These are phyloP conservation scores for Penelope pileata DNA, from an alignment of 2,113 vertebrate genomes.

Conservation along the genomic window DNA sequence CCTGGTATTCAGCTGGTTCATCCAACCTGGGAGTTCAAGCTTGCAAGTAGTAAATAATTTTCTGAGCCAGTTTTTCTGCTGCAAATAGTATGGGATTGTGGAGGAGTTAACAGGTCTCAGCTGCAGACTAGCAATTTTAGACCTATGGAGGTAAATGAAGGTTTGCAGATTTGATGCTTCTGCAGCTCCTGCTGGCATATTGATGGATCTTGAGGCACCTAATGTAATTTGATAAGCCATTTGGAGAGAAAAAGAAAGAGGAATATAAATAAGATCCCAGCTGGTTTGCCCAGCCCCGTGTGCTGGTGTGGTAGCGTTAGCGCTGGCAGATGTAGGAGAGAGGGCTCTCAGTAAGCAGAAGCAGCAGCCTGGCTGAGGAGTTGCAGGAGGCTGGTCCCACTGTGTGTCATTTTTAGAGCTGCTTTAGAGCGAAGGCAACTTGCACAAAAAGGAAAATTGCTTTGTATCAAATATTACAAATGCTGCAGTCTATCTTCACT, in stretches of 20 bases:
- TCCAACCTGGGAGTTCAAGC: neutral
- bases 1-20: neutral
- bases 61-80: neutral
- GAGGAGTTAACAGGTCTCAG: neutral
- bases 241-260: neutral
- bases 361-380: neutral
- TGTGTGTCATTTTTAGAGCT: rapidly evolving
- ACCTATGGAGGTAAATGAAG: neutral
- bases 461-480: neutral
- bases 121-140: neutral
- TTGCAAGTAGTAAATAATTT: neutral
- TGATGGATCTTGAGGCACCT: neutral
- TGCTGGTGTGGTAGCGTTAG: neutral
- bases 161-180: neutral
- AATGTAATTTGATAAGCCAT: neutral
- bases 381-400: neutral
- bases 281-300: neutral
- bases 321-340: neutral
- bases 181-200: neutral
- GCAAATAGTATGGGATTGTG: neutral
- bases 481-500: neutral
- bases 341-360: neutral
- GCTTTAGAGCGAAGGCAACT: neutral
- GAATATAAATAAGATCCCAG: neutral
- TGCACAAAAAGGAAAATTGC: neutral